Base-by-base conservation (phyloP, 2,888 invertebrate genomes). In the Dascillus cervinus region DNA sequence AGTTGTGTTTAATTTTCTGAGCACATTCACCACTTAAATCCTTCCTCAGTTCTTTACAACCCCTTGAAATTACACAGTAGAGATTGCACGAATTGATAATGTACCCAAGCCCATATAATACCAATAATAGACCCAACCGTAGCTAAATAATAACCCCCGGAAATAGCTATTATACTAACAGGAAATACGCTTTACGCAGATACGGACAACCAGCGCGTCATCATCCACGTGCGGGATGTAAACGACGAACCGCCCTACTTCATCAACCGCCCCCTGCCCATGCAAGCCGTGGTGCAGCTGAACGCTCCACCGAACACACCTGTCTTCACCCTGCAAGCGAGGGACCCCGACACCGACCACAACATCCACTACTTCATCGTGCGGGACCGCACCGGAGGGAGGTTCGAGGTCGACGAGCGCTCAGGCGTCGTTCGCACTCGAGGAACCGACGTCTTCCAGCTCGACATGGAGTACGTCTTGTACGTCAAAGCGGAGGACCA, bases 211-310 rank as follows among this genome's bases (percentile, higher is more conserved):
- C 89, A 94, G 64, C 80, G 94, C 29, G 90, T 95, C 30, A 92
- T 91, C 48, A 90, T 96, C 58, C 88, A 87, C 65, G 86, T 96
- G 46, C 86, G 88, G 59, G 95, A 96, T 65, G 87, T 94, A 30
- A 96, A 96, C 68, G 96, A 97, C 63, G 97, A 97, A 64, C 84
- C 88, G 1, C 94, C 97, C 1, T 89, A 91, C 65, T 96, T 98
- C 72, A 88, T 95, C 69, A 98, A 97, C 69, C 79, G 89, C 2
- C 97, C 97, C 0, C 69, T 90, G 44, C 97, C 97, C 10, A 96
- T 95, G 89, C 90, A 95, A 66, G 90, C 96, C 1, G 94, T 96
- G 37, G 94, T 96, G 1, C 92, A 95, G 57, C 74, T 92, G 30
- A 95, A 95, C 62, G 94, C 95, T 3, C 87, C 91, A 3, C 87